Evolutionary conservation across 2,797 vertebrate genomes (phyloP).

Genomic region (Gymnopithys bicolor): DNA sequence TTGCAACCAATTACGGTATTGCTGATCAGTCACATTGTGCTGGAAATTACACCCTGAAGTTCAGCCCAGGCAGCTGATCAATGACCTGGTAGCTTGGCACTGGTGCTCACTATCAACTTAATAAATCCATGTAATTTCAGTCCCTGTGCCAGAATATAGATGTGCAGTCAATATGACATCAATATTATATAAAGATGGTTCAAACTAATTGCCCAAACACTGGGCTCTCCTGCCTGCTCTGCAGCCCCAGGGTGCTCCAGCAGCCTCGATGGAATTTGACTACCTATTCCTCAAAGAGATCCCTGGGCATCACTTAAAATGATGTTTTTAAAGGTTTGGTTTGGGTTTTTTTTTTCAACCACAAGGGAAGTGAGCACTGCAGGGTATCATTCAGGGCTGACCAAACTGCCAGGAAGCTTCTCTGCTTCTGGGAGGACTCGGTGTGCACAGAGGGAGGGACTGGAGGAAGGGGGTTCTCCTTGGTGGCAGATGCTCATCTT

Average conservation of each 20-base stretch:
- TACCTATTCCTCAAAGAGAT: constrained; percentile 26
- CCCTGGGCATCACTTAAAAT: constrained; percentile 42
- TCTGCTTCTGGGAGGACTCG: neutral
- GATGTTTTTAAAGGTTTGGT: constrained; percentile 9
- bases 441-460: neutral
- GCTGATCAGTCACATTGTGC: constrained; percentile 79
- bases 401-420: constrained; percentile 55
- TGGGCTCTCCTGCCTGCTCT: neutral
- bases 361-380: constrained; percentile 42
- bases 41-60: constrained; percentile 74
- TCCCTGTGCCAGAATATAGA: neutral
- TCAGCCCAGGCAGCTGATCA: constrained; percentile 72
- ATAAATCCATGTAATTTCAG: constrained; percentile 65
- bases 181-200: neutral
- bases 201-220: neutral
- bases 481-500: constrained; percentile 16
- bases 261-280: constrained; percentile 9
- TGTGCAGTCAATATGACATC: constrained; percentile 10
- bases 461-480: neutral
- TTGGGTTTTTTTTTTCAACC: constrained; percentile 38
- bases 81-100: constrained; percentile 70
- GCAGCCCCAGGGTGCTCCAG: neutral
- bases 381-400: constrained; percentile 65
- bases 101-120: constrained; percentile 13
- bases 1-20: constrained; percentile 80